These are phyloP conservation scores for Eupithecia dodoneata DNA, from an alignment of 2,888 invertebrate genomes.

Conservation along the genomic window DNA sequence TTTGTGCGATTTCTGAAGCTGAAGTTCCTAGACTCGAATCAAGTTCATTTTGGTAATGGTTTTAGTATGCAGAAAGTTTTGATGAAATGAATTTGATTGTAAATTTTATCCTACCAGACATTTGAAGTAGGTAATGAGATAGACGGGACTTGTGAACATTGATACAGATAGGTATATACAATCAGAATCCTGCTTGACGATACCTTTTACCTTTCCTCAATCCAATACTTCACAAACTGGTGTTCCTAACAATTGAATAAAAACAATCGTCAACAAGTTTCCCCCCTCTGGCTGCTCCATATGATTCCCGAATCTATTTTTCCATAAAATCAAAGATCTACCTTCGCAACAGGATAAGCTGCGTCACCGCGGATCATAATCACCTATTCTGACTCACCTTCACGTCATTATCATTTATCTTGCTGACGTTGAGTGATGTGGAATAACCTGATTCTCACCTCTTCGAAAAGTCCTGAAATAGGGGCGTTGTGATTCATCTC, in stretches of 20 bases:
- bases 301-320: background rate
- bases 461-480: constrained; percentile 17
- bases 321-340: constrained; percentile 19
- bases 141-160: background rate
- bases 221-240: background rate
- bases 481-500: constrained; percentile 14
- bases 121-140: background rate
- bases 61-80: constrained; percentile 12
- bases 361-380: constrained; percentile 40
- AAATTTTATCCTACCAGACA: background rate
- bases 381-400: constrained; percentile 47
- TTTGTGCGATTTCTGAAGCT: constrained; percentile 24
- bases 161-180: background rate
- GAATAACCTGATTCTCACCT: constrained; percentile 32
- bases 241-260: background rate
- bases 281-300: background rate
- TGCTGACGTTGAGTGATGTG: constrained; percentile 55
- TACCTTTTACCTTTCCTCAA: background rate
- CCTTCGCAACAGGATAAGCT: constrained; percentile 23
- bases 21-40: constrained; percentile 29
- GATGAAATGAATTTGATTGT: background rate
- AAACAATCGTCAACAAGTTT: background rate
- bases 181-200: background rate
- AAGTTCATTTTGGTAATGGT: constrained; percentile 21
- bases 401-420: constrained; percentile 56